These are phyloP conservation scores for Drosophila cardini DNA, from an alignment of 1,140 invertebrate species.

Conservation along the genomic window DNA sequence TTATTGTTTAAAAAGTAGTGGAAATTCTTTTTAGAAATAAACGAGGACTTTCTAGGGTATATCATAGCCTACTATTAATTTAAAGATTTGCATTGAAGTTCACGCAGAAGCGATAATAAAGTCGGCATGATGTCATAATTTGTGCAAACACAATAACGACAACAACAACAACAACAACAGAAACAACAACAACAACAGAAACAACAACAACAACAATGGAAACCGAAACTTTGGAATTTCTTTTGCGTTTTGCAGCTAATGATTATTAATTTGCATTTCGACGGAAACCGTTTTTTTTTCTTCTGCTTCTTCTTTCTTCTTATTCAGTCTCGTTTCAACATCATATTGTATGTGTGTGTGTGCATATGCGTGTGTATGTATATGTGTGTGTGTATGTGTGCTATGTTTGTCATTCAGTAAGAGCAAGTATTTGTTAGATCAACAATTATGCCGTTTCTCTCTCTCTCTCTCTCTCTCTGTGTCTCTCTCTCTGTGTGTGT, in stretches of 20 bases:
- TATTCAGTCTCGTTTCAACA: constrained; percentile 25
- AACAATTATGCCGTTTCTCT: constrained; percentile 9
- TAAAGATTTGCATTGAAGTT: constrained; percentile 52
- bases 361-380: constrained; percentile 5
- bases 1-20: too few relatives aligned
- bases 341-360: constrained; percentile 1
- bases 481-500: background rate
- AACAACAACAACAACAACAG: too few relatives aligned
- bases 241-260: constrained; percentile 41
- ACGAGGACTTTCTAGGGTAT: constrained; percentile 1
- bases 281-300: constrained; percentile 30
- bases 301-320: background rate
- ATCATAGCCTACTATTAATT: background rate
- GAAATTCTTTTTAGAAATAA: too few relatives aligned
- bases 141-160: constrained; percentile 52
- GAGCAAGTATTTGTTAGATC: constrained; percentile 14
- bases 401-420: constrained; percentile 10
- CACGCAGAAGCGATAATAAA: constrained; percentile 75
- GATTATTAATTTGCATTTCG: constrained; percentile 56
- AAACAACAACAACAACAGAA: constrained; percentile 29
- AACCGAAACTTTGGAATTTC: constrained; percentile 43
- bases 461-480: background rate
- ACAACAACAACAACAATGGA: constrained; percentile 28
- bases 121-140: constrained; percentile 73
- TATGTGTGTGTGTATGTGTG: background rate